Conservation (phyloP, 2,797 vertebrate genomes). For the Brachymystax lenok region DNA sequence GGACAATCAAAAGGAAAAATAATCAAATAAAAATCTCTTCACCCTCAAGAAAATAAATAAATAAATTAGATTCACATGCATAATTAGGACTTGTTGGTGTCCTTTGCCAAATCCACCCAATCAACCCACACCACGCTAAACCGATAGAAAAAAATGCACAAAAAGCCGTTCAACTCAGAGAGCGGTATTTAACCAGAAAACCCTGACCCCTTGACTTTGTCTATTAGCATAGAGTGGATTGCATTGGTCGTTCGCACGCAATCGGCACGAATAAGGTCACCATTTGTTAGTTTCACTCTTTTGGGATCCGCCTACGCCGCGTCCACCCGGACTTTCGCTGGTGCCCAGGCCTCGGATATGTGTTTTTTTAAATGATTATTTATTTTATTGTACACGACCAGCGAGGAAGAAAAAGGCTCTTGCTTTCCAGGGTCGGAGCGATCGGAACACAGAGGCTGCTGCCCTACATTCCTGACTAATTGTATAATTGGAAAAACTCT, state of each 20-base stretch:
- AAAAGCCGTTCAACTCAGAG: constrained; percentile 32
- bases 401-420: constrained; percentile 50
- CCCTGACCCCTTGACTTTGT: constrained; percentile 55
- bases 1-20: constrained; percentile 67
- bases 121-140: constrained; percentile 31
- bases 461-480: constrained; percentile 86
- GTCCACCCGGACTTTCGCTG: background rate
- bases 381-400: constrained; percentile 34
- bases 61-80: constrained; percentile 34
- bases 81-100: constrained; percentile 40
- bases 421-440: constrained; percentile 70
- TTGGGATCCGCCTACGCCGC: constrained; percentile 17
- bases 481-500: constrained; percentile 85
- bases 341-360: constrained; percentile 11
- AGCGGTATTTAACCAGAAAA: constrained; percentile 48
- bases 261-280: constrained; percentile 51
- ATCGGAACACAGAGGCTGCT: constrained; percentile 74
- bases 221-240: constrained; percentile 45
- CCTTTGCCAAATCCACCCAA: constrained; percentile 37
- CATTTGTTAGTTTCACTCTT: constrained; percentile 34
- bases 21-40: constrained; percentile 66
- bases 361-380: constrained; percentile 8
- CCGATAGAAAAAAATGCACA: constrained; percentile 14
- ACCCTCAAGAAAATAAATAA: constrained; percentile 34
- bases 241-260: constrained; percentile 52